A percentile compares a stretch with the other conserved stretches of the same genome.
phyloP scores from a whole-genome alignment of 1,140 invertebrate species.

The Xylocopa sonorina region DNA sequence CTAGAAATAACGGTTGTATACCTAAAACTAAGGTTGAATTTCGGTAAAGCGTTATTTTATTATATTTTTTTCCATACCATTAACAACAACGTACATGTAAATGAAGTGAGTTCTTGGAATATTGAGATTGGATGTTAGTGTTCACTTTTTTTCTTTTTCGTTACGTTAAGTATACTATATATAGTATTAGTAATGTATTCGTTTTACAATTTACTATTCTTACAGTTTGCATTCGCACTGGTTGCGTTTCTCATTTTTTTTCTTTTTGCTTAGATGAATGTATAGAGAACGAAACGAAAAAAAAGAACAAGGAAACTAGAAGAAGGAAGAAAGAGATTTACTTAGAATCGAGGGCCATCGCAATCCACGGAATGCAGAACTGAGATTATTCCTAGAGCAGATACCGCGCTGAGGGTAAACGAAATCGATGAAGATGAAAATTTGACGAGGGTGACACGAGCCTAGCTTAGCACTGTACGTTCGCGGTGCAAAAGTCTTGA shows the following conservation, averaged over 20 bases:
- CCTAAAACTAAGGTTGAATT: constrained; percentile 78
- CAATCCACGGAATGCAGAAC: constrained; percentile 62
- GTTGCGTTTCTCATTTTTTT: constrained; percentile 40
- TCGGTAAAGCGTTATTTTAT: constrained; percentile 80
- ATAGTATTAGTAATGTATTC: constrained; percentile 78
- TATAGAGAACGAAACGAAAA: constrained; percentile 47
- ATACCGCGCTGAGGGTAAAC: background rate
- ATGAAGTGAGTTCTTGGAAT: constrained; percentile 79
- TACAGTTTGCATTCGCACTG: constrained; percentile 70
- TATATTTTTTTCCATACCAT: constrained; percentile 74
- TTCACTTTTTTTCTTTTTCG: constrained; percentile 49
- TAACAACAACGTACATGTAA: constrained; percentile 80
- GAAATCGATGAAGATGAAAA: constrained; percentile 1
- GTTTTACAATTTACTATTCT: constrained; percentile 77
- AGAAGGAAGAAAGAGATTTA: background rate
- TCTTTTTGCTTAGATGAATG: constrained; percentile 37
- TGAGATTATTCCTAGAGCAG: constrained; percentile 43
- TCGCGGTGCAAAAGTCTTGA: constrained; percentile 11
- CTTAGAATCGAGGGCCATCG: background rate
- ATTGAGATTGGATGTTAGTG: constrained; percentile 78
- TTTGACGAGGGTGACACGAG: constrained; percentile 31
- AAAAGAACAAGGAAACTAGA: constrained; percentile 29
- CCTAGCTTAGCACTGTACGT: constrained; percentile 23
- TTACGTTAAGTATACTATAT: constrained; percentile 76
- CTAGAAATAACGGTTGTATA: constrained; percentile 78